Percentiles rank a stretch among this genome's conserved stretches.
Evolutionary conservation across 23 tunicate genomes (phyloP).

Genomic region (Phallusia fumigata): DNA sequence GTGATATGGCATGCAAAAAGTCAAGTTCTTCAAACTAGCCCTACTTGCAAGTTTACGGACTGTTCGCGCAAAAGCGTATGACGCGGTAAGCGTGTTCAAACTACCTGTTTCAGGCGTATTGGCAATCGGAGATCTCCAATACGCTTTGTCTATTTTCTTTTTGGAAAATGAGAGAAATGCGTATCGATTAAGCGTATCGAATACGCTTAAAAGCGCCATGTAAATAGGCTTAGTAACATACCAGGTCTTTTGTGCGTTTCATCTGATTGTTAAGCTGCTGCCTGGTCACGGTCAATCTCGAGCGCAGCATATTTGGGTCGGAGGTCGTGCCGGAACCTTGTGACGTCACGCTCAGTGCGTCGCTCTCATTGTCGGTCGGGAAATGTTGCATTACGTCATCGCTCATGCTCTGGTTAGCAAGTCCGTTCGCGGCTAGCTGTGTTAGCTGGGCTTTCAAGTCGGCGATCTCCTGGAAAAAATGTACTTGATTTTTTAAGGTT

Average conservation of each 20-base stretch:
- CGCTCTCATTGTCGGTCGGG: neutral
- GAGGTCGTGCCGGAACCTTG: neutral
- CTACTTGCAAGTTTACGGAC: no score
- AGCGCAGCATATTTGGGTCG: neutral
- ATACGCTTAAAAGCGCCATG: no score
- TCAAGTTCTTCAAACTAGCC: no score
- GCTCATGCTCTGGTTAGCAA: neutral
- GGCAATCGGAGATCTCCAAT: no score
- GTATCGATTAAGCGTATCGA: no score
- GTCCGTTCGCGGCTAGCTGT: neutral
- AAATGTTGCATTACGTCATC: neutral
- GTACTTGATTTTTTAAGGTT: no score
- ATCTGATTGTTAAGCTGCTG: conserved; percentile 64
- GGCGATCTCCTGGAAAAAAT: neutral
- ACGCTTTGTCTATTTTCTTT: no score
- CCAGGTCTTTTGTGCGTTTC: conserved; percentile 78
- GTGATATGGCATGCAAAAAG: no score
- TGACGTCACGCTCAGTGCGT: neutral
- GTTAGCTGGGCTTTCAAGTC: neutral
- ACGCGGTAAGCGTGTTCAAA: no score
- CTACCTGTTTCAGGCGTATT: no score
- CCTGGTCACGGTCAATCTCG: conserved; percentile 20
- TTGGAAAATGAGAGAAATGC: no score
- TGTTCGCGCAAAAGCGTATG: no score
- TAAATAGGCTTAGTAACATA: conserved; percentile 17